Evolutionary conservation across 2,797 vertebrate species (phyloP).

Genomic region (Pipistrellus nathusii): DNA sequence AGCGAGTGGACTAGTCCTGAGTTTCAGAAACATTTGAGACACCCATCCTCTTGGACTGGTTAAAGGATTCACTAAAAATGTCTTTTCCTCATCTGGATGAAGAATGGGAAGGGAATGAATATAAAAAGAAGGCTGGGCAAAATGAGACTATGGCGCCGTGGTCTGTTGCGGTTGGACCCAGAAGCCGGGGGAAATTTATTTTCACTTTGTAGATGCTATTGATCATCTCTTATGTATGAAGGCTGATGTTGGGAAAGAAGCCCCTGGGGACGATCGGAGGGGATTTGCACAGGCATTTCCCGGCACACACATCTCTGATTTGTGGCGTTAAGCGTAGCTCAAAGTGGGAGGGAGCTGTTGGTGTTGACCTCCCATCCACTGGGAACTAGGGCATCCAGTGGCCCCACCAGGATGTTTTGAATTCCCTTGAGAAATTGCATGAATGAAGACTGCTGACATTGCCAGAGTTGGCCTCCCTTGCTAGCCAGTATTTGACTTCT

Average conservation of each 20-base stretch:
- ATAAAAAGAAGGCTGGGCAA: background rate
- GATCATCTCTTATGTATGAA: background rate
- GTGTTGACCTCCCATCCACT: fast-evolving
- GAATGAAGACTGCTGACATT: background rate
- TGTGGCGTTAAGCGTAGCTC: background rate
- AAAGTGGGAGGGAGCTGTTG: background rate
- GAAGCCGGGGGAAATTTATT: background rate
- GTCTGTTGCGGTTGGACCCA: background rate
- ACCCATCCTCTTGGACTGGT: background rate
- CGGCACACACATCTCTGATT: background rate
- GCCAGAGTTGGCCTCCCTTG: background rate
- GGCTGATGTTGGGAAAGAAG: background rate
- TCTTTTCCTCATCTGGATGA: constrained; percentile 9
- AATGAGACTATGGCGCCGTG: background rate
- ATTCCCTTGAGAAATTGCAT: background rate
- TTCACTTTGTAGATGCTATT: background rate
- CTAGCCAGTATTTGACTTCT: background rate
- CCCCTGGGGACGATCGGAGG: background rate
- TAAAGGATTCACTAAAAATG: background rate
- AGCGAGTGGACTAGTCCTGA: background rate
- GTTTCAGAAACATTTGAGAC: background rate
- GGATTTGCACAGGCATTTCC: background rate
- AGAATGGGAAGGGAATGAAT: background rate
- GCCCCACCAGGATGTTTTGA: background rate
- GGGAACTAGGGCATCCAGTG: too few relatives aligned